Base-by-base conservation (phyloP, 1,140 invertebrate genomes). In the Littorina saxatilis region DNA sequence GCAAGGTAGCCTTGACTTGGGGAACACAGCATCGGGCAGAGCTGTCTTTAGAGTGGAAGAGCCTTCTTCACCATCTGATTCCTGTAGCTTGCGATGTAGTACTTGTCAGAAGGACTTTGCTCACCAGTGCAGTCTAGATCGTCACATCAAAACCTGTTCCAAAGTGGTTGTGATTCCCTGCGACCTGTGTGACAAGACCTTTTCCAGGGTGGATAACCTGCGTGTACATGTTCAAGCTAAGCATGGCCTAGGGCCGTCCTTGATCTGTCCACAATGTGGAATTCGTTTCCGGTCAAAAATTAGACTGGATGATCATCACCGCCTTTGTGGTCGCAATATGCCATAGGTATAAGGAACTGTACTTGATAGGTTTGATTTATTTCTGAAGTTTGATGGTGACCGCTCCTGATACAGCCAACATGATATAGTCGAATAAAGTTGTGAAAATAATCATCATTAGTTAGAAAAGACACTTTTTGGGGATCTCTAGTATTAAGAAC, bases 131-230 rank as follows among this genome's bases (percentile, higher is more conserved):
- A 78, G 76, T 63, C 29, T 78, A n/a, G 55, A 58, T 15, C 55
- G 76, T 15, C 76, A 78, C 43, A 32, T 63, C 23, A 58, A 52
- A 66, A 66, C 58, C 23, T 78, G 76, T 58, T 35, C 29, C 50
- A 63, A 40, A 17, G 35, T 78, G 17, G 52, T 61, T 23, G 4
- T 78, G n/a, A 78, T 78, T 37, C 76, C 76, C 0, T 78, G 76
- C 43, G 76, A 78, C 17, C 27, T 63, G 17, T 78, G 76, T 66
- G 76, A 78, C 58, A 52, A 78, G 76, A 78, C 76, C 2, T 78
- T 78, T 29, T 63, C 52, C 39, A 32, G 76, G 11, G 55, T 63
- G 3, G 76, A 78, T 39, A 78, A 78, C 29, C 58, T 78, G 0
- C 55, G 58, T 32, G 55, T 63, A 15, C 76, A 78, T 43, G 55